phyloP scores from a whole-genome alignment of 2,113 vertebrate species.

The Podocnemis expansa region DNA sequence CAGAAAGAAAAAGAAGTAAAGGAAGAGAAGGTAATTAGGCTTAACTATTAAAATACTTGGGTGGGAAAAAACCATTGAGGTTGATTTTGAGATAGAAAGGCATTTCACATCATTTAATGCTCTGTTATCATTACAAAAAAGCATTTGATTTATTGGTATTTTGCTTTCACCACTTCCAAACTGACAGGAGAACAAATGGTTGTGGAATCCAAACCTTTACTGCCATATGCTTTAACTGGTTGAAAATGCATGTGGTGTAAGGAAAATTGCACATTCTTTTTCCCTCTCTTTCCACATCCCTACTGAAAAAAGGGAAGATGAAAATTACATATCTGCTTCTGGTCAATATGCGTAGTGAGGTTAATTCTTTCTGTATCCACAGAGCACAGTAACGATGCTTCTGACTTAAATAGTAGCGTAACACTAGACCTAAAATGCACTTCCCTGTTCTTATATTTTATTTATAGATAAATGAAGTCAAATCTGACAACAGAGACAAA shows the following conservation, averaged over 20 bases:
- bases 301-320: not conserved
- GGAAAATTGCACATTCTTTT: not conserved
- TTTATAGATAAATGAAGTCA: conserved; percentile 82
- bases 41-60: conserved; percentile 38
- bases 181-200: not conserved
- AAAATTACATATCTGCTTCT: not conserved
- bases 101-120: not conserved
- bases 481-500: conserved; percentile 87
- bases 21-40: conserved; percentile 82
- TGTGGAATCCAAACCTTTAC: fast-evolving
- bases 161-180: not conserved
- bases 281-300: conserved; percentile 4
- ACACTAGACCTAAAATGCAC: not conserved
- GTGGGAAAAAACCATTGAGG: not conserved
- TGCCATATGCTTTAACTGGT: fast-evolving
- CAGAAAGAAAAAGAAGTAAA: conserved; percentile 86
- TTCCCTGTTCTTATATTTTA: not conserved
- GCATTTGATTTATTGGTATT: not conserved
- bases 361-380: not conserved
- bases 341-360: not conserved
- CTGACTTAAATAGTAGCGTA: not conserved
- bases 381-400: not conserved
- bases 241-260: not conserved
- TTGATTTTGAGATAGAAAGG: conserved; percentile 27
- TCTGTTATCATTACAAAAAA: not conserved